phyloP scores from a whole-genome alignment of 30 jellyfish, hydroid and myxozoan genomes.

The Aurelia coerulea region DNA sequence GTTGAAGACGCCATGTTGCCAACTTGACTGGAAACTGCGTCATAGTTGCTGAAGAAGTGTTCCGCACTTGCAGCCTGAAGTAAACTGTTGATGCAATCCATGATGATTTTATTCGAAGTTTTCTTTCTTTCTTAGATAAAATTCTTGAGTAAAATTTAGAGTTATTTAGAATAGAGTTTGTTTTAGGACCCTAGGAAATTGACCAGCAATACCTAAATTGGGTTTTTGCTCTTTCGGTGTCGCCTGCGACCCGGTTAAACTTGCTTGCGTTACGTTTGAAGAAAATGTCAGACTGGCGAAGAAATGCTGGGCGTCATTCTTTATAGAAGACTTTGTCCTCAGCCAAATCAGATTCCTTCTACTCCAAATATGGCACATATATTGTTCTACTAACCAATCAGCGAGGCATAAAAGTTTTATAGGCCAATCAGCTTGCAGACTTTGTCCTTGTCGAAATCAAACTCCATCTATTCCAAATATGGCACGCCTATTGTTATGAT shows the following conservation, averaged over 20 bases:
- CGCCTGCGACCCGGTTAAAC: slow-evolving; percentile 82
- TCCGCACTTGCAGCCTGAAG: slow-evolving; percentile 97
- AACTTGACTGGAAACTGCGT: slow-evolving; percentile 47
- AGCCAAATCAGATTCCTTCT: slow-evolving; percentile 19
- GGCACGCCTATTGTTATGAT: slow-evolving; percentile 41
- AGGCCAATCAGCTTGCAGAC: no score
- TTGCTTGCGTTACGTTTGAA: slow-evolving; percentile 10
- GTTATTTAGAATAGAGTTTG: slow-evolving; percentile 14
- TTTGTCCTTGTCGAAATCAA: no score
- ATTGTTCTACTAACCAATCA: no score
- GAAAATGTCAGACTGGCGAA: slow-evolving; percentile 27
- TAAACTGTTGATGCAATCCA: slow-evolving; percentile 87
- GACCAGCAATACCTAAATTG: slow-evolving; percentile 80
- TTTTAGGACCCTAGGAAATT: slow-evolving; percentile 75
- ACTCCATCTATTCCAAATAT: background rate
- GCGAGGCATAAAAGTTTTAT: no score
- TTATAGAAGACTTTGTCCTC: slow-evolving; percentile 14
- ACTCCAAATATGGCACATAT: slow-evolving; percentile 15
- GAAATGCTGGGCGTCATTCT: slow-evolving; percentile 58
- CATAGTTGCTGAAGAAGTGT: slow-evolving; percentile 89
- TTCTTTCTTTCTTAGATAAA: slow-evolving; percentile 7
- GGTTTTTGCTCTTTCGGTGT: slow-evolving; percentile 75
- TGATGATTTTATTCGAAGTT: slow-evolving; percentile 35
- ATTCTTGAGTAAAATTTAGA: no score
- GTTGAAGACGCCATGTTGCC: slow-evolving; percentile 24